phyloP scores from a whole-genome alignment of 2,797 vertebrate species.

The Sebastes taczanowskii region DNA sequence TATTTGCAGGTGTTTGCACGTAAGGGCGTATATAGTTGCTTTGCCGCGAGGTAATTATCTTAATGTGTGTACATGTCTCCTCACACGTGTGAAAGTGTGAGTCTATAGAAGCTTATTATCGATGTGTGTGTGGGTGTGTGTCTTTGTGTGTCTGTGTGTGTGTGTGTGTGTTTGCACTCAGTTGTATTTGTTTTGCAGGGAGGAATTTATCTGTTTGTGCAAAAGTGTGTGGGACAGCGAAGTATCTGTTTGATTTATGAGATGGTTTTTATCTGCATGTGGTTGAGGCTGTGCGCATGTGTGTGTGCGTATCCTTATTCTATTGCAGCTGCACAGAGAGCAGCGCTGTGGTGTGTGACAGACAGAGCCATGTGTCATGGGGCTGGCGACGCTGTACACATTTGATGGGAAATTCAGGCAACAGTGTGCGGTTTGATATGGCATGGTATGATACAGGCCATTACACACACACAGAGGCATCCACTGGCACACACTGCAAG shows the following conservation, averaged over 20 bases:
- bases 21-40: background rate
- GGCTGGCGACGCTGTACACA: constrained; percentile 43
- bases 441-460: constrained; percentile 58
- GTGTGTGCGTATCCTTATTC: background rate
- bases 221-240: constrained; percentile 16
- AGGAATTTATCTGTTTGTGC: constrained; percentile 49
- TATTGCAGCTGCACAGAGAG: constrained; percentile 25
- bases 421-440: constrained; percentile 56
- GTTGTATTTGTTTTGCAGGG: constrained; percentile 47
- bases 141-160: background rate
- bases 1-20: background rate
- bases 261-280: constrained; percentile 56
- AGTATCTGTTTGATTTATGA: constrained; percentile 63
- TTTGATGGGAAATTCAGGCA: constrained; percentile 57
- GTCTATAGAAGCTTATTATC: constrained; percentile 27
- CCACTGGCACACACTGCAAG: constrained; percentile 19
- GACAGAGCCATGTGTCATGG: constrained; percentile 62
- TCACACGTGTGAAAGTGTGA: background rate
- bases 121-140: background rate
- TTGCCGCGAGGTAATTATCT: constrained; percentile 30
- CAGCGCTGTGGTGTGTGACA: constrained; percentile 50
- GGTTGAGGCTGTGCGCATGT: constrained; percentile 6
- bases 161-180: constrained; percentile 14
- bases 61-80: background rate
- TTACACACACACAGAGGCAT: constrained; percentile 68